Conservation (phyloP, 2,113 vertebrate species). For the Heterochromis multidens region DNA sequence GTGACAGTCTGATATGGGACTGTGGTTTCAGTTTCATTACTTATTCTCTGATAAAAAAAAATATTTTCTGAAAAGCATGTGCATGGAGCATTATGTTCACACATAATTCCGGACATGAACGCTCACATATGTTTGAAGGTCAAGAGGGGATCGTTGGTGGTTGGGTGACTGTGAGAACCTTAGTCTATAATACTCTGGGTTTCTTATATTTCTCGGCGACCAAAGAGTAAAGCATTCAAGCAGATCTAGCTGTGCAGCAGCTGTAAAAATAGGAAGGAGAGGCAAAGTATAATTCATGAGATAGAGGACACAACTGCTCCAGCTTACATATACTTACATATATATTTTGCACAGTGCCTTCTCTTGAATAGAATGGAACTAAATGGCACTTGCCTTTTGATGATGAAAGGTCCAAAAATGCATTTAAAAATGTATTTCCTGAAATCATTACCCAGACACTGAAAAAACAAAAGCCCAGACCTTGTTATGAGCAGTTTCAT, state of each 20-base stretch:
- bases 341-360: background rate
- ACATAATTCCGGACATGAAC: conserved; percentile 1
- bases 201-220: conserved; percentile 64
- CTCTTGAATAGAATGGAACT: too few relatives aligned
- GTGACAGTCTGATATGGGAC: background rate
- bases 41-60: conserved; percentile 10
- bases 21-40: conserved; percentile 3
- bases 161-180: conserved; percentile 59
- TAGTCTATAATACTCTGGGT: conserved; percentile 33
- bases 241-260: conserved; percentile 72
- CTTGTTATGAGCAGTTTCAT: background rate
- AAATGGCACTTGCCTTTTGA: background rate
- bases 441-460: background rate
- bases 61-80: background rate
- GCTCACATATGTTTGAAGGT: conserved; percentile 29
- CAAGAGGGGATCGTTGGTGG: conserved; percentile 44
- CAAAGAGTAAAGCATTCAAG: conserved; percentile 65
- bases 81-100: background rate
- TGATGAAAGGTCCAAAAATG: background rate
- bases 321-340: conserved; percentile 18
- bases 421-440: background rate
- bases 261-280: conserved; percentile 77
- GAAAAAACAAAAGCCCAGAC: background rate
- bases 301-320: conserved; percentile 51
- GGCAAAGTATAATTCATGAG: conserved; percentile 75